Percentiles rank a stretch among this genome's conserved stretches.
phyloP scores from a whole-genome alignment of 2,888 invertebrate genomes.

The Nineta flava region DNA sequence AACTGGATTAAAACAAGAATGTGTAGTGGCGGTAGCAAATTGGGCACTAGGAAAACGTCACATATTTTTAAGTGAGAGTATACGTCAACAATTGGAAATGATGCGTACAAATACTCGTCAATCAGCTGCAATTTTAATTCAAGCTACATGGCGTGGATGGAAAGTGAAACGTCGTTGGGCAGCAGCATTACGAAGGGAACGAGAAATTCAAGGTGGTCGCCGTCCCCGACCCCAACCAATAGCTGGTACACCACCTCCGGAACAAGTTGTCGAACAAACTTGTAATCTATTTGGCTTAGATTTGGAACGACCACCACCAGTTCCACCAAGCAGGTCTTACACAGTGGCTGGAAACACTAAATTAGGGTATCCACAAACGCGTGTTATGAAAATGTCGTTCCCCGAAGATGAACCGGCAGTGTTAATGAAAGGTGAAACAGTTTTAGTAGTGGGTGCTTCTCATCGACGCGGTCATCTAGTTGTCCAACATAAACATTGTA shows the following conservation, averaged over 20 bases:
- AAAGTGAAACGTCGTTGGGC: slow-evolving; percentile 52
- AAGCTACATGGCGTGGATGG: slow-evolving; percentile 73
- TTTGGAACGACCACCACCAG: slow-evolving; percentile 80
- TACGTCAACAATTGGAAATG: slow-evolving; percentile 76
- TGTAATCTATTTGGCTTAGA: slow-evolving; percentile 82
- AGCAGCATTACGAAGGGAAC: slow-evolving; percentile 32
- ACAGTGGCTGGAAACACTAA: slow-evolving; percentile 82
- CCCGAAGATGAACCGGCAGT: slow-evolving; percentile 44
- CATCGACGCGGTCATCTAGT: slow-evolving; percentile 71
- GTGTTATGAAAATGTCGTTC: slow-evolving; percentile 81
- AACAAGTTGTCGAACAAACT: slow-evolving; percentile 78
- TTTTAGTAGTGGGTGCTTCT: slow-evolving; percentile 78
- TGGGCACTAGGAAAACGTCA: slow-evolving; percentile 89
- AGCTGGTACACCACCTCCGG: slow-evolving; percentile 74
- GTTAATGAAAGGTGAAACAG: slow-evolving; percentile 67
- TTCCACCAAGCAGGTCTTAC: slow-evolving; percentile 80
- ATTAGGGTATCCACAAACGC: slow-evolving; percentile 81
- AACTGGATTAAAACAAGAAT: slow-evolving; percentile 28
- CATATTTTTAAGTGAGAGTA: slow-evolving; percentile 86
- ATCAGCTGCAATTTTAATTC: slow-evolving; percentile 69
- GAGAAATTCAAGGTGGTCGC: slow-evolving; percentile 27
- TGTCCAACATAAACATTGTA: slow-evolving; percentile 58
- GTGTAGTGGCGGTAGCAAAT: slow-evolving; percentile 35
- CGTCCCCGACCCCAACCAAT: slow-evolving; percentile 79
- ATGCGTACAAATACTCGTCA: slow-evolving; percentile 61